Conservation (phyloP, 2,888 invertebrate genomes). For the Dynastes tityus region DNA sequence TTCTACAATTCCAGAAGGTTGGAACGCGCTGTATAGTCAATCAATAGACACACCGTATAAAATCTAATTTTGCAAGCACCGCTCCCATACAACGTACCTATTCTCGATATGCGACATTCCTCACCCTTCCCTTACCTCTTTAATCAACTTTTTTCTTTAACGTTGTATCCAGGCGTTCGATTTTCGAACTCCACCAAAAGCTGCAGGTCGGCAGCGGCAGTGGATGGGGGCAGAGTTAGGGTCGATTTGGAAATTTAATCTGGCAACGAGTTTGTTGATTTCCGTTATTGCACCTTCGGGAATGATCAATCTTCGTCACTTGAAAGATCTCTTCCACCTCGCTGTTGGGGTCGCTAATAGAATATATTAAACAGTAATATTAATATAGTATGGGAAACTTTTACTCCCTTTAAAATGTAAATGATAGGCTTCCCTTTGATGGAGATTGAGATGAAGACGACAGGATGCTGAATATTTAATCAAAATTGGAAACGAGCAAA, state of each 20-base stretch:
- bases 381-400: constrained; percentile 3
- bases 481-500: too few species aligned
- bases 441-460: too few species aligned
- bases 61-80: too few species aligned
- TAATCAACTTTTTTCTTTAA: constrained; percentile 24
- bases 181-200: not conserved
- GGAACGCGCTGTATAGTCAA: too few species aligned
- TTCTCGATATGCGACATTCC: not conserved
- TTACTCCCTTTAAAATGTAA: not conserved
- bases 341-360: constrained; percentile 19
- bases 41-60: too few species aligned
- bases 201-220: not conserved
- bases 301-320: constrained; percentile 44
- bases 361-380: constrained; percentile 42
- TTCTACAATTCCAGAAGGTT: too few species aligned
- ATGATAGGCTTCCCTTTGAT: not conserved
- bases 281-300: constrained; percentile 46
- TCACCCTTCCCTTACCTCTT: not conserved
- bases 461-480: too few species aligned
- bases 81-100: not conserved
- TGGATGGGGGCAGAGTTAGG: not conserved
- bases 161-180: not conserved
- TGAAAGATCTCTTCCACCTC: constrained; percentile 25
- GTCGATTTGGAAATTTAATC: constrained; percentile 45
- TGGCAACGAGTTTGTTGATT: constrained; percentile 47